Percentiles rank a stretch among this genome's conserved stretches.
These are phyloP conservation scores for Apogon hyalosoma DNA, from an alignment of 2,797 vertebrate species.

Conservation along the genomic window DNA sequence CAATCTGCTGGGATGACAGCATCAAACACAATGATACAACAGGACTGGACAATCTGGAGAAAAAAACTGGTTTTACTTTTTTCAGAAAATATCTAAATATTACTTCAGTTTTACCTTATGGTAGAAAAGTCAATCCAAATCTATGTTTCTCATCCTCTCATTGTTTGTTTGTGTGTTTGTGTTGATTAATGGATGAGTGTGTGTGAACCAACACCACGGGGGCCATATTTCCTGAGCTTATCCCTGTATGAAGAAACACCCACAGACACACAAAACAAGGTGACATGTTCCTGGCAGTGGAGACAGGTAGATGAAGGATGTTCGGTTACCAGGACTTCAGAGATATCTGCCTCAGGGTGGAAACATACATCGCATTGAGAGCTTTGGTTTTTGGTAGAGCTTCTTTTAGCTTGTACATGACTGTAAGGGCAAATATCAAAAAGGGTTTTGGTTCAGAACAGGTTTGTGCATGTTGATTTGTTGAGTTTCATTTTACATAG, in stretches of 20 bases:
- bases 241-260: background rate
- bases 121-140: background rate
- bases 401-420: background rate
- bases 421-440: conserved; percentile 1
- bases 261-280: background rate
- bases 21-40: too few species aligned
- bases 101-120: background rate
- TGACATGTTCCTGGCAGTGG: background rate
- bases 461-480: conserved; percentile 12
- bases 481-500: background rate
- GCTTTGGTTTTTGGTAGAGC: conserved; percentile 4
- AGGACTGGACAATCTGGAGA: too few species aligned
- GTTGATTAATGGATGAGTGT: conserved; percentile 8
- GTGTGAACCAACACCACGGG: background rate
- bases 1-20: too few species aligned
- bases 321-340: conserved; percentile 16
- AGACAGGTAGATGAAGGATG: conserved; percentile 23
- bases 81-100: too few species aligned
- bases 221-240: conserved; percentile 16
- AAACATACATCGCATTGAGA: background rate
- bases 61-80: too few species aligned
- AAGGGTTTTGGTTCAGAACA: conserved; percentile 5
- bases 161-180: conserved; percentile 16
- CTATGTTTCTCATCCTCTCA: background rate
- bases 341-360: background rate